Evolutionary conservation across 2,113 vertebrate genomes (phyloP).

Genomic region (Xerus inauris): DNA sequence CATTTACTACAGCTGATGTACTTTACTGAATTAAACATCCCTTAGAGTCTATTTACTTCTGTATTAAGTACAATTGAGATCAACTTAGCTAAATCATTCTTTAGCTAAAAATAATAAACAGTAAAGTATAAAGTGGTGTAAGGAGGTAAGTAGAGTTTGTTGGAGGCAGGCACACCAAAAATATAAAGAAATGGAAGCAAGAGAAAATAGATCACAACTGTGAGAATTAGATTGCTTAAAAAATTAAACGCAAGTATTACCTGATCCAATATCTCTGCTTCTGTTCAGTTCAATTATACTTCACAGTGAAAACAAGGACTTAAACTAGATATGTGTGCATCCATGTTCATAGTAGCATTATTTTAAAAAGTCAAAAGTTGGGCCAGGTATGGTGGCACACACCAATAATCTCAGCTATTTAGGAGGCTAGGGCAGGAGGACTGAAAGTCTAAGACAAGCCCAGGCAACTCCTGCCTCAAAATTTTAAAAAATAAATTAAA

Average conservation of each 20-base stretch:
- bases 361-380: not conserved
- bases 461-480: not conserved
- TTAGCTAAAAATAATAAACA: slow-evolving; percentile 32
- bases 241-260: not conserved
- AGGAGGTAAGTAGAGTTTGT: not conserved
- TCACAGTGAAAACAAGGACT: not conserved
- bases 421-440: not conserved
- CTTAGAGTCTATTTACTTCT: not conserved
- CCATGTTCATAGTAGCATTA: not conserved
- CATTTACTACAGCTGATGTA: not conserved
- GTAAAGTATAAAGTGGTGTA: not conserved
- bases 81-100: slow-evolving; percentile 40
- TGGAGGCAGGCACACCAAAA: not conserved
- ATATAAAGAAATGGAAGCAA: not conserved
- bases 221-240: not conserved
- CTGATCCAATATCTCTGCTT: not conserved
- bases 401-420: not conserved
- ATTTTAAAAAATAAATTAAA: not conserved
- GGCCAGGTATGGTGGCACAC: not conserved
- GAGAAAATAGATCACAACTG: not conserved
- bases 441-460: not conserved
- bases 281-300: not conserved
- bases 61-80: slow-evolving; percentile 10
- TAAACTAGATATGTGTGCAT: not conserved
- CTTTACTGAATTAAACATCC: slow-evolving; percentile 9